phyloP scores from a whole-genome alignment of 2,113 vertebrate genomes.

The Eubucco bourcierii region DNA sequence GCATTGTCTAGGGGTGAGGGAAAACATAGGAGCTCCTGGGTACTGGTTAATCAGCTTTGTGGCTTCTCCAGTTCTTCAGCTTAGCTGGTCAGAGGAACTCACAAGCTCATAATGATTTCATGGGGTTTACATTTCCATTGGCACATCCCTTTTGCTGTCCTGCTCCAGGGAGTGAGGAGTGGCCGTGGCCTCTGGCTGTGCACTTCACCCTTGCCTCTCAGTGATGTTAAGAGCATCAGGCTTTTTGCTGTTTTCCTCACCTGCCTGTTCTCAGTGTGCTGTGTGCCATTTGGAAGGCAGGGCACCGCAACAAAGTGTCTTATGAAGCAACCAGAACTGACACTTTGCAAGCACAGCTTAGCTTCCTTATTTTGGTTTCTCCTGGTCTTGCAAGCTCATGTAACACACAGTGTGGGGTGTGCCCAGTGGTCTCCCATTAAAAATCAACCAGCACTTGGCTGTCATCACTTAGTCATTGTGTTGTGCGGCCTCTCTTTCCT shows the following conservation, averaged over 20 bases:
- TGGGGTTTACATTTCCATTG: not conserved
- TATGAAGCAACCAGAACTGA: not conserved
- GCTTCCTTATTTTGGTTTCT: not conserved
- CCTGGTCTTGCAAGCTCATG: not conserved
- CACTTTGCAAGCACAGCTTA: not conserved
- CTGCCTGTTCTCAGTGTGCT: not conserved
- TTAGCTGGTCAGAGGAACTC: not conserved
- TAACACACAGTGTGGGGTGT: not conserved
- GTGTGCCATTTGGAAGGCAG: not conserved
- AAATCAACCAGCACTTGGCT: not conserved
- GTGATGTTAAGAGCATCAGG: not conserved
- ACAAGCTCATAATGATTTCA: not conserved
- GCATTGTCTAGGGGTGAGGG: not conserved
- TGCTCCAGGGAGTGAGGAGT: not conserved
- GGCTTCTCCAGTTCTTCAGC: not conserved
- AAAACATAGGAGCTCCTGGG: not conserved
- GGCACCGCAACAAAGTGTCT: not conserved
- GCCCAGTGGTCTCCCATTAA: not conserved
- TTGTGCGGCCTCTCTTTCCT: not conserved
- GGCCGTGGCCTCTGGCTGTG: not conserved
- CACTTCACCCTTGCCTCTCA: not conserved
- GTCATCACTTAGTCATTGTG: not conserved
- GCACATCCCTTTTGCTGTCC: not conserved
- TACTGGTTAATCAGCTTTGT: not conserved
- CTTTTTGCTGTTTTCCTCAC: not conserved